These are phyloP conservation scores for Tautogolabrus adspersus DNA, from an alignment of 2,113 vertebrate genomes.

Conservation along the genomic window DNA sequence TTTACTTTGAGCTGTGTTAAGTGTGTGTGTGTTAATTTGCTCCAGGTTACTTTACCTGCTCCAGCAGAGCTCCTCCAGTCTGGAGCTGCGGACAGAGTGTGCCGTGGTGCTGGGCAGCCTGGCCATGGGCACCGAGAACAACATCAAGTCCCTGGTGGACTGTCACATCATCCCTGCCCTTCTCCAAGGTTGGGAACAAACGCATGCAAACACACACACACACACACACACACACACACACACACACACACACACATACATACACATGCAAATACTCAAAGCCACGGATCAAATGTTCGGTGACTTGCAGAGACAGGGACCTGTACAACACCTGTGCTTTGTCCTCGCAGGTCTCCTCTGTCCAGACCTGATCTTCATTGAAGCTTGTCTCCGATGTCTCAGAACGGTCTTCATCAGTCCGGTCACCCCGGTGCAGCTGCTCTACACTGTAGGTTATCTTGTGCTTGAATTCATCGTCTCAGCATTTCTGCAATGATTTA, in stretches of 20 bases:
- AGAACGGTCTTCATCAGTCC: constrained; percentile 97
- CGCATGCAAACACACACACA: no score
- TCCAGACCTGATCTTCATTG: constrained; percentile 94
- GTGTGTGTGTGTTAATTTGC: background rate
- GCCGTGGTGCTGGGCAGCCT: constrained; percentile 97
- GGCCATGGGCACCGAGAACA: constrained; percentile 99
- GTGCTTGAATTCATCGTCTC: background rate
- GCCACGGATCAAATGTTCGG: background rate
- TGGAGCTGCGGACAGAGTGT: constrained; percentile 94
- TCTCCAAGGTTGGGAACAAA: constrained; percentile 90
- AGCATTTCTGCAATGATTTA: no score
- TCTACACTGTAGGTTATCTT: constrained; percentile 91
- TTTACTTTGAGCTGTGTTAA: no score
- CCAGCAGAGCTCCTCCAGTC: constrained; percentile 94
- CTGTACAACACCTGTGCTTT: background rate
- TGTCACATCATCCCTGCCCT: constrained; percentile 99
- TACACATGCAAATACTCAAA: background rate
- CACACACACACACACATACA: background rate
- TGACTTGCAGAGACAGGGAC: background rate
- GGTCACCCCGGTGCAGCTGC: constrained; percentile 97
- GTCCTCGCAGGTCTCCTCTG: constrained; percentile 88
- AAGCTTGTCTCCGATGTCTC: constrained; percentile 97
- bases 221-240: background rate
- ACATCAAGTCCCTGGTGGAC: constrained; percentile 99
- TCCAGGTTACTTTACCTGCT: constrained; percentile 96